A percentile compares a stretch with the other conserved stretches of the same genome.
Evolutionary conservation across 2,888 invertebrate genomes (phyloP).

Genomic region (Erpobdella octoculata): DNA sequence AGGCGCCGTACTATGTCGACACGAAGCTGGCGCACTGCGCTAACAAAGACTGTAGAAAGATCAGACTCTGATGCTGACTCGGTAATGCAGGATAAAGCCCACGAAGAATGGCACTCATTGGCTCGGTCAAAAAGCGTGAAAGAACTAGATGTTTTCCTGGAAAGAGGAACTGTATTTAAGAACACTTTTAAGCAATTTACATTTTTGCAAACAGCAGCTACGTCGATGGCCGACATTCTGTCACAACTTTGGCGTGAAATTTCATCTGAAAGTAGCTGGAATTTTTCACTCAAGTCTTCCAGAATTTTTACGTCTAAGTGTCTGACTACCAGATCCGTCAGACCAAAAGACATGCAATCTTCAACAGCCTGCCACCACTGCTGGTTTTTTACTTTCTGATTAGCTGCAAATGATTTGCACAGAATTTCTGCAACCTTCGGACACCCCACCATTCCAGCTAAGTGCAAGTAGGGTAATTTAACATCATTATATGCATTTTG

Average conservation of each 20-base stretch:
- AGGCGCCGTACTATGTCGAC: slow-evolving; percentile 43
- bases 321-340: too few species aligned
- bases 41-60: slow-evolving; percentile 42
- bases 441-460: slow-evolving; percentile 43
- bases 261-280: not conserved
- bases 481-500: slow-evolving; percentile 1
- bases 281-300: not conserved
- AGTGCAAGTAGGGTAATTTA: slow-evolving; percentile 43
- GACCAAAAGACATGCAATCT: too few species aligned
- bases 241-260: not conserved
- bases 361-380: slow-evolving; percentile 9
- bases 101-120: slow-evolving; percentile 42
- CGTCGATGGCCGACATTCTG: slow-evolving; percentile 39
- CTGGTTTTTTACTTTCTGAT: not conserved
- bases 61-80: slow-evolving; percentile 36
- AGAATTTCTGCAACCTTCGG: slow-evolving; percentile 40
- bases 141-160: slow-evolving; percentile 21
- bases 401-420: slow-evolving; percentile 40
- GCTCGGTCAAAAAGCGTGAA: slow-evolving; percentile 40
- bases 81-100: slow-evolving; percentile 42
- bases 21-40: slow-evolving; percentile 41
- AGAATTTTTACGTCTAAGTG: too few species aligned
- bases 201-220: slow-evolving; percentile 42
- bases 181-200: slow-evolving; percentile 40
- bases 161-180: slow-evolving; percentile 39